Base-by-base conservation (phyloP, 2,113 vertebrate species). In the Gymnarchus niloticus region DNA sequence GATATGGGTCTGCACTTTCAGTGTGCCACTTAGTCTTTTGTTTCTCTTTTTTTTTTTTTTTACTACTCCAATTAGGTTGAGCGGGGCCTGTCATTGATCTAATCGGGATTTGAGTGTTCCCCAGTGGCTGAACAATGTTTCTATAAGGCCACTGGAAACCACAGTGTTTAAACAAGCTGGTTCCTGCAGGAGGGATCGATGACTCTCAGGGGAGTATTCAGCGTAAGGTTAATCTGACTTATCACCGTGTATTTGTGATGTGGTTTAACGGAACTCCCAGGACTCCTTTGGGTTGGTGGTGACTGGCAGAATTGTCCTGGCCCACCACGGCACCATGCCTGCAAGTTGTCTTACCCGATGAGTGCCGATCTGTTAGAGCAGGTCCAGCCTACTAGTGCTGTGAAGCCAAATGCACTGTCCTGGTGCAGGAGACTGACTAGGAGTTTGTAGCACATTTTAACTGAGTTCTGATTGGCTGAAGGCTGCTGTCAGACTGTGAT, bases 31-130 rank as follows among this genome's bases (percentile, higher is more conserved):
- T 73, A 25, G 7, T 17, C 21, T 33, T 82, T 14, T 7, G 6
- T 14, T 14, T 14, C 52, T 52, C n/a, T 28, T 28, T 46, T 48
- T 52, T 44, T 19, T 33, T 25, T 61, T 65, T 65, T 65, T 69
- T 14, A 17, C 61, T 73, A 48, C 46, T 73, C 83, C 14, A 78
- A 73, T 76, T 84, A 84, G 83, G 61, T 23, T 48, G 48, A 12
- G 33, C 46, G 46, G 46, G 25, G 9, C 41, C 48, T 7, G 1
- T 41, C 83, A 41, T 84, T 19, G 46, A 54, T 84, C n/a, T 33
- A 52, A 65, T 65, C 41, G 28, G 49, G 61, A 69, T 84, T 28
- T 44, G 48, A 73, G n/a, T 14, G 41, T 73, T 76, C 78, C 77
- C 49, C 56, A 4, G 33, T 1, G 28, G 51, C n/a, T 83, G 37